Base-by-base conservation (phyloP, 1,140 invertebrate species). In the Brachionus calyciflorus region DNA sequence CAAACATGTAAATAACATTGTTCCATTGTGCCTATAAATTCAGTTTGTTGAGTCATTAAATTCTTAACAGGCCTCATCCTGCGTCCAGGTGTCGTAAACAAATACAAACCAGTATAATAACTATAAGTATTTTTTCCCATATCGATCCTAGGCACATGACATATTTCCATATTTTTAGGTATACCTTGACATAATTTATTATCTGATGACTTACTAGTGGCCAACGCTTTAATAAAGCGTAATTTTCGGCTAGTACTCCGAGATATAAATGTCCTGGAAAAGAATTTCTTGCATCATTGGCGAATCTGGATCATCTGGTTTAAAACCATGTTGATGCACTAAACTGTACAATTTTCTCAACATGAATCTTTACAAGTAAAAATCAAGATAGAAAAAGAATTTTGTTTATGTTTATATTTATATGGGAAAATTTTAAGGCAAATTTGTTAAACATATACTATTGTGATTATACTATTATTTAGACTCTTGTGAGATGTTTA, bases 31-130 rank as follows among this genome's bases (percentile, higher is more conserved):
- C 97, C 96, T 79, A 99, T 91, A 41, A 91, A 88, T 86, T 99
- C 97, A 4, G 91, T 86, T 79, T 89, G 87, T 41, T 91, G 87
- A 1, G 87, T 87, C 10, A 87, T 81, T 19, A 99, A 84, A 87
- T 99, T 98, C 78, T 89, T 88, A 1, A 99, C 93, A 0, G 94
- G 95, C 75, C 97, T 88, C 89, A 98, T 92, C 91, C 99, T 92
- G 9, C 85, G 78, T 0, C 92, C 89, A 0, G 92, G 88, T 14
- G 89, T 89, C 0, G 92, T 91, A 81, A 96, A 96, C 0, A 99
- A 84, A 82, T 90, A 99, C 3, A 99, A 81, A 4, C 94, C 96
- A 0, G 96, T 92, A 86, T 91, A 97, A 79, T 86, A 85, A 55
- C 84, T 85, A 41, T 79, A 73, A 7, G 28, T 73, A 26, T 40